Evolutionary conservation across 1,140 invertebrate species (phyloP), one percentile per base, ranked within the genome.

Genomic region (Gonatopus flavifemur): DNA sequence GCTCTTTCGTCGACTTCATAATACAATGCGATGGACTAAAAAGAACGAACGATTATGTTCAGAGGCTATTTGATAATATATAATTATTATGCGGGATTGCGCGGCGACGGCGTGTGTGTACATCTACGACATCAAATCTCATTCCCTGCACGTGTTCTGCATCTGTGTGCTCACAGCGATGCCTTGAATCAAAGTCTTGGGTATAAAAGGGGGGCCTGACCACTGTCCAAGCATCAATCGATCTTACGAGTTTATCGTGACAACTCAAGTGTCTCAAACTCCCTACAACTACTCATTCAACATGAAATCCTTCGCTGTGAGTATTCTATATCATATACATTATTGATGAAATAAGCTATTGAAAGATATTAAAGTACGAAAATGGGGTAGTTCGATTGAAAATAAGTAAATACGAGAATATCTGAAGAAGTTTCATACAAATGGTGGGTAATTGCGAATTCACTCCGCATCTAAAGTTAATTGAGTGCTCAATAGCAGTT

Each of bases 301-400:
- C 62, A 72, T 72, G 69, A 70, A 72, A 56, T 70, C 59, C 63
- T 55, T 72, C 57, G 64, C 52, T 33, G 69, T 70, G 53, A 69
- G 69, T 71, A 62, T 43, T 59, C 16, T 19, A 8, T 25, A 43
- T 18, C n/a, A 7, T 35, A 49, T 21, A 49, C 33, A 25, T 35
- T 7, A 6, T 37, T n/a, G 15, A 15, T 21, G 28, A 35, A 32
- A 19, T 9, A 21, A 43, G 7, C 28, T 31, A 1, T 0, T 15
- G 28, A 38, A 30, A 21, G 18, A 45, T 33, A 37, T 10, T 19
- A 21, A 20, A 43, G 19, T 24, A 50, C 31, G 37, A 30, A 18
- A 44, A 1, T 44, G 19, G n/a, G 25, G 25, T 10, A 7, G 2
- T 12, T 13, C 13, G 13, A 39, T 37, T 21, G 4, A n/a, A n/a